Evolutionary conservation across 2,113 vertebrate species (phyloP).

Genomic region (Guaruba guarouba): DNA sequence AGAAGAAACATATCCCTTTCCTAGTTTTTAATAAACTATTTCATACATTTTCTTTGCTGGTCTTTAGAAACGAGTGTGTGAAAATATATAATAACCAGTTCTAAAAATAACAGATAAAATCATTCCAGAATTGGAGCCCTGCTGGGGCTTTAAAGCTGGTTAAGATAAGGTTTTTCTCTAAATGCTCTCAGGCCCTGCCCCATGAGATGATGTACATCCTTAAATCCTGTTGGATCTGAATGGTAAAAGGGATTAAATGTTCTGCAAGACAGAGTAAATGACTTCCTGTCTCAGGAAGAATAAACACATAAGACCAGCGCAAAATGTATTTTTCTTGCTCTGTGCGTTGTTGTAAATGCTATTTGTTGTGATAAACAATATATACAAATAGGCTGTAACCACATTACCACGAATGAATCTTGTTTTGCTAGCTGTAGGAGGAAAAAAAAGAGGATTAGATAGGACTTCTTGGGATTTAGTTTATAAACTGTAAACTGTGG

Average conservation of each 20-base stretch:
- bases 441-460: slow-evolving; percentile 14
- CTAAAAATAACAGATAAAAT: slow-evolving; percentile 23
- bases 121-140: background rate
- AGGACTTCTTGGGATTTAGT: slow-evolving; percentile 55
- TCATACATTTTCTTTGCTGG: background rate
- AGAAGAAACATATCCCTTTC: background rate
- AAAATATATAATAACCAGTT: background rate
- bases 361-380: slow-evolving; percentile 54
- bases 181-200: background rate
- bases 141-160: background rate
- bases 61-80: background rate
- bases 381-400: slow-evolving; percentile 32
- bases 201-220: background rate
- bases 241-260: slow-evolving; percentile 34
- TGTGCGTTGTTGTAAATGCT: slow-evolving; percentile 25
- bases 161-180: background rate
- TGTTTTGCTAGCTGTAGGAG: background rate
- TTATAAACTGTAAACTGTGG: slow-evolving; percentile 57
- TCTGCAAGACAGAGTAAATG: slow-evolving; percentile 31
- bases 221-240: slow-evolving; percentile 32
- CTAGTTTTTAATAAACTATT: background rate
- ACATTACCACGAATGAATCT: slow-evolving; percentile 13
- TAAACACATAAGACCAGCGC: background rate
- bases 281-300: slow-evolving; percentile 26
- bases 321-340: slow-evolving; percentile 22